Conservation (phyloP, 2,888 invertebrate genomes). For the Clanis bilineata region DNA sequence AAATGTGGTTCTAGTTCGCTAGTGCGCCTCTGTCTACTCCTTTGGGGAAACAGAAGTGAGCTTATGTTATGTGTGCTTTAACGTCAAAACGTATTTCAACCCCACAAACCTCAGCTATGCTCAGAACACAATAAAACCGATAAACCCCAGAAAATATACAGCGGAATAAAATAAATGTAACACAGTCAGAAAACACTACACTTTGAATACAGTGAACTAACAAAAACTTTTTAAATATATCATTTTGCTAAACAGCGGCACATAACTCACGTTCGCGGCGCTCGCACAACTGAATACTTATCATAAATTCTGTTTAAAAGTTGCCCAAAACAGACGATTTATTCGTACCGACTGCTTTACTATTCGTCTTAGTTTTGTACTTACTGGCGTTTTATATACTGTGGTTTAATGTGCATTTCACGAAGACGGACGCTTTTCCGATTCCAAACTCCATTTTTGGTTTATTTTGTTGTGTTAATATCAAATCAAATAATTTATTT, state of each 20-base stretch:
- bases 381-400: too few relatives aligned
- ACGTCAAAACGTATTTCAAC: too few relatives aligned
- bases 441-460: too few relatives aligned
- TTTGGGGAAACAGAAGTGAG: too few relatives aligned
- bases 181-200: background rate
- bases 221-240: constrained; percentile 46
- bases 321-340: constrained; percentile 6
- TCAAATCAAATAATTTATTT: too few relatives aligned
- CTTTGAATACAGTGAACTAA: constrained; percentile 8
- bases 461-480: too few relatives aligned
- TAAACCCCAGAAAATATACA: background rate
- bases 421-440: too few relatives aligned
- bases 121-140: background rate
- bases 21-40: too few relatives aligned
- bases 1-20: too few relatives aligned
- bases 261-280: constrained; percentile 53
- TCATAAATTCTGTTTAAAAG: constrained; percentile 13
- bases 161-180: background rate
- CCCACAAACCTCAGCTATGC: background rate
- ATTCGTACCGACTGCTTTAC: background rate
- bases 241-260: constrained; percentile 52
- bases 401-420: too few relatives aligned
- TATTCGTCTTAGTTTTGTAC: background rate
- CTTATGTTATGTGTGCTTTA: too few relatives aligned
- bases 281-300: constrained; percentile 4